Evolutionary conservation across 2,113 vertebrate species (phyloP).

Genomic region (Serilophus lunatus): DNA sequence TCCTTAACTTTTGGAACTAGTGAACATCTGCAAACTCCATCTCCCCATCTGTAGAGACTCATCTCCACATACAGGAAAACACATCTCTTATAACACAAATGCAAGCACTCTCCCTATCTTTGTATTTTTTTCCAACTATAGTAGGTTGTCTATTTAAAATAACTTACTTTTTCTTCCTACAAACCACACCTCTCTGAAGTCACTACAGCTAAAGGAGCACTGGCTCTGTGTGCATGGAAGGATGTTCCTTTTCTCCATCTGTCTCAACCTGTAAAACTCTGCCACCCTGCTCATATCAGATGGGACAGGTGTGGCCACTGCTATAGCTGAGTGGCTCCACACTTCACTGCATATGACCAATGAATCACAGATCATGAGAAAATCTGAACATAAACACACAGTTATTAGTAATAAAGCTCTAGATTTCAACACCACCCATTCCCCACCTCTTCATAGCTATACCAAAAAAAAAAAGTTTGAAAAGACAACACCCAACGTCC

Average conservation of each 20-base stretch:
- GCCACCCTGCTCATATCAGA: not conserved
- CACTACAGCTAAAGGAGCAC: not conserved
- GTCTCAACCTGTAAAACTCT: not conserved
- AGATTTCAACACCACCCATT: not conserved
- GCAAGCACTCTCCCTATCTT: not conserved
- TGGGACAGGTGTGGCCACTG: not conserved
- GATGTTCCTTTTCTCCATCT: not conserved
- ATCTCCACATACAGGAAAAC: not conserved
- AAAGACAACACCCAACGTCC: not conserved
- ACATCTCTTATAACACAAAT: not conserved
- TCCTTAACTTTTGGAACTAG: not conserved
- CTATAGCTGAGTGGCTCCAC: not conserved
- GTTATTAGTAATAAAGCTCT: not conserved
- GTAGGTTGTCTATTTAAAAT: not conserved
- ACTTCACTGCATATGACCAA: not conserved
- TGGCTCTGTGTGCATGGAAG: too few relatives aligned
- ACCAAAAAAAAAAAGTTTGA: not conserved
- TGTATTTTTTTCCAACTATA: not conserved
- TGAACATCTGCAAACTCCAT: not conserved
- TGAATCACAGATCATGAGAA: not conserved
- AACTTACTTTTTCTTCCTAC: not conserved
- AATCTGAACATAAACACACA: not conserved
- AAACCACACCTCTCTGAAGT: not conserved
- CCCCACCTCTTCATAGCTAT: not conserved
- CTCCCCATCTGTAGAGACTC: not conserved